These are phyloP conservation scores for Ichneumoninae sp. DNA, from an alignment of 2,888 invertebrate species.

Conservation along the genomic window DNA sequence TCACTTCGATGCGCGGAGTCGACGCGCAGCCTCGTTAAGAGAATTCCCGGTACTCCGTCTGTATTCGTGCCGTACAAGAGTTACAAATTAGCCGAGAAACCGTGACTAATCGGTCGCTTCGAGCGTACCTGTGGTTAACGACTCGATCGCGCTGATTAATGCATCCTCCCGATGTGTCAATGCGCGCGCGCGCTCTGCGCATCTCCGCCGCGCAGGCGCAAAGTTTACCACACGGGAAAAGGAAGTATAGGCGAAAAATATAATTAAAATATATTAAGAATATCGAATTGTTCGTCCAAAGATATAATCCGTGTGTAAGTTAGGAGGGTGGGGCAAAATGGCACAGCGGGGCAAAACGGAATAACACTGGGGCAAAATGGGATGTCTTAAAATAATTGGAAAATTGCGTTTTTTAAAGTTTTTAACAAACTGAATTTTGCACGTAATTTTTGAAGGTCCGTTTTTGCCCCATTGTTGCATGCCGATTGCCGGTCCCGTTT, in stretches of 20 bases:
- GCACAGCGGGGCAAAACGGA: no score
- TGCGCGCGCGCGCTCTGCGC: neutral
- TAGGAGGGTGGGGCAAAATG: no score
- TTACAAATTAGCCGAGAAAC: slow-evolving; percentile 28
- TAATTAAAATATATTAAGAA: neutral
- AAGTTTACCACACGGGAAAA: no score
- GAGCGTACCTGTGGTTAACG: neutral
- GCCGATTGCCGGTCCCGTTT: no score
- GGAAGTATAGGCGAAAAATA: neutral
- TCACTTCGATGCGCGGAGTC: neutral
- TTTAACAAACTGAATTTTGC: no score
- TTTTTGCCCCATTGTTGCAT: no score
- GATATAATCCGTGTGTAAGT: neutral
- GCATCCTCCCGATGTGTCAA: slow-evolving; percentile 16
- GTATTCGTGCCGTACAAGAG: neutral
- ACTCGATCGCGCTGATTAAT: slow-evolving; percentile 26
- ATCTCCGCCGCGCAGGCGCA: neutral
- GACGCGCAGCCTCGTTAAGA: slow-evolving; percentile 2
- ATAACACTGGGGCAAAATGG: no score
- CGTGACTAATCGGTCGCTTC: slow-evolving; percentile 31
- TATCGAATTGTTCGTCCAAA: neutral
- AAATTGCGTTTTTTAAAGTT: no score
- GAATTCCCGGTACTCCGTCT: neutral
- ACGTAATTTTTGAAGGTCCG: no score
- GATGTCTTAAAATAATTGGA: no score